Percentiles rank a stretch among this genome's conserved stretches.
These are phyloP conservation scores for Drosophila nigricruria DNA, from an alignment of 2,888 invertebrate genomes.

Conservation along the genomic window DNA sequence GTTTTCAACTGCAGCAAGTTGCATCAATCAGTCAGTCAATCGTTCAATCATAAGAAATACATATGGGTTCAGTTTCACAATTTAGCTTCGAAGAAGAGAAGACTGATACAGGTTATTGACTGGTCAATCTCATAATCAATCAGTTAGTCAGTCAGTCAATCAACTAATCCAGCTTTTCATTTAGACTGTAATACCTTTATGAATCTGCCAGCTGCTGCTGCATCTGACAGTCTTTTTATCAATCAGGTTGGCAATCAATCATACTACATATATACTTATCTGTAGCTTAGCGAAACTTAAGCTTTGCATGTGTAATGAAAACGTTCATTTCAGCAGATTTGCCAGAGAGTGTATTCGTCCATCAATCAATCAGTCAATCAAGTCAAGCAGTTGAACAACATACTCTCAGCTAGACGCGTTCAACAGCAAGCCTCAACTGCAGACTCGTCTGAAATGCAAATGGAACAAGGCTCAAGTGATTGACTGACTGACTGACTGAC, in stretches of 20 bases:
- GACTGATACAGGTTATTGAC: no score
- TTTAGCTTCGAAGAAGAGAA: no score
- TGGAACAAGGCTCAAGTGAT: constrained; percentile 32
- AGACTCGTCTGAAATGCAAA: constrained; percentile 5
- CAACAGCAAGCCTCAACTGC: neutral
- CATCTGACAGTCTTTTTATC: no score
- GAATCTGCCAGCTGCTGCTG: no score
- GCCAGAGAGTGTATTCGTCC: no score
- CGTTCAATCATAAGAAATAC: no score
- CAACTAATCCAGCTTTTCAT: no score
- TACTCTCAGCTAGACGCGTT: neutral
- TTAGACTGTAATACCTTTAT: no score
- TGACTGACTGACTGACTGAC: constrained; percentile 4
- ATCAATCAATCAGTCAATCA: constrained; percentile 3
- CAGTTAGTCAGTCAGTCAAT: neutral
- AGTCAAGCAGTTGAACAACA: neutral
- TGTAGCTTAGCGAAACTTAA: neutral
- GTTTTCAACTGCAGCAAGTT: no score
- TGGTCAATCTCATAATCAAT: no score
- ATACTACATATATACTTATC: neutral
- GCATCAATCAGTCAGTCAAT: neutral
- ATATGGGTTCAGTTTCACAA: no score
- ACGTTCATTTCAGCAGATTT: neutral
- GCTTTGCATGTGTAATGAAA: neutral
- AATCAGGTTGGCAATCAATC: neutral